Base-by-base conservation (phyloP, 1,140 invertebrate species). In the Trachymyrmex cornetzi region DNA sequence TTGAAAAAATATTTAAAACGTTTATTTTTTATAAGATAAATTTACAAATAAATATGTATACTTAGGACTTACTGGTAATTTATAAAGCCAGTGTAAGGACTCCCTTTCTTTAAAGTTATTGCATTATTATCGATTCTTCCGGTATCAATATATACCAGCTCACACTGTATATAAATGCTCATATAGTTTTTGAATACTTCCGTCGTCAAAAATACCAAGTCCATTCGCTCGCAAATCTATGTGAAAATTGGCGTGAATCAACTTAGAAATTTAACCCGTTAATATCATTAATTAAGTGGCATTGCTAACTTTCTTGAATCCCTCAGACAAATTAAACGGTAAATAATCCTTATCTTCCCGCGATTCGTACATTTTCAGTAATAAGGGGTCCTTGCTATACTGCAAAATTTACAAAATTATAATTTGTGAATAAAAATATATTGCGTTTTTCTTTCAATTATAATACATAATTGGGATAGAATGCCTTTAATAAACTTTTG, bases 11-110 rank as follows among this genome's bases (percentile, higher is more conserved):
- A 22, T 22, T 44, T 30, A 16, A 75, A 30, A 16, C 3, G 1
- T 38, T 38, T 38, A n/a, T 4, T 59, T 22, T 4, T 38, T 22
- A 74, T 16, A 64, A 63, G 4, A 0, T n/a, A n/a, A 38, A 66
- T 0, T 16, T 0, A 19, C 5, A 74, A 34, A 44, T 44, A 12
- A 77, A 59, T 61, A 55, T 34, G 0, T n/a, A 67, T 11, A 22
- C 24, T 64, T 63, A 0, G 0, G 59, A 85, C 87, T 89, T 87
- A 90, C 85, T 91, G 27, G 24, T 91, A 91, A 79, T 91, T 88
- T 4, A 88, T 55, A 1, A 87, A 11, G 16, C 30, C 48, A 3
- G 61, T 88, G 11, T 87, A 91, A 22, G 80, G 87, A 38, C 53
- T 89, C 16, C 1, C 12, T n/a, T 91, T 89, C 0, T 12, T 57